Percentiles rank a stretch among this genome's conserved stretches.
Evolutionary conservation across 2,888 invertebrate species (phyloP).

Genomic region (Aporophyla lueneburgensis): DNA sequence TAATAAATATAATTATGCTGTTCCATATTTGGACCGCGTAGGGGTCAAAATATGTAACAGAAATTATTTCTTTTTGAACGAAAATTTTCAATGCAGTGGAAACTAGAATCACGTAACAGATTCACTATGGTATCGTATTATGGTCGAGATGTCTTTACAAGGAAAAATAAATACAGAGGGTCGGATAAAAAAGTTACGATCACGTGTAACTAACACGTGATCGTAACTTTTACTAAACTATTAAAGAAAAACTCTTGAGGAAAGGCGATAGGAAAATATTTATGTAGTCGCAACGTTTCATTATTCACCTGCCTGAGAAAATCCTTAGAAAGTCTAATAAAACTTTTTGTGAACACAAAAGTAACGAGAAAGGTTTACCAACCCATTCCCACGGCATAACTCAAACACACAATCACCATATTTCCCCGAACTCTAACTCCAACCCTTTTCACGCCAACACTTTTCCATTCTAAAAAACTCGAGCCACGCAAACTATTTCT

Average conservation of each 20-base stretch:
- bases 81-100: too few relatives aligned
- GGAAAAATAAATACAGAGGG: neutral
- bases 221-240: neutral
- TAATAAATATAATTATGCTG: too few relatives aligned
- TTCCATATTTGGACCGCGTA: too few relatives aligned
- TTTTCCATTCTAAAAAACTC: slow-evolving; percentile 62
- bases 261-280: neutral
- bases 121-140: too few relatives aligned
- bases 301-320: neutral
- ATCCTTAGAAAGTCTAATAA: neutral
- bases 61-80: too few relatives aligned
- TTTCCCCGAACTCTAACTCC: slow-evolving; percentile 46
- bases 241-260: neutral
- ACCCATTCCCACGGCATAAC: slow-evolving; percentile 1
- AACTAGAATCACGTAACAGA: too few relatives aligned
- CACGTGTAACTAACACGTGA: neutral
- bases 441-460: slow-evolving; percentile 47
- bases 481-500: slow-evolving; percentile 69
- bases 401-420: slow-evolving; percentile 41
- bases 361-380: slow-evolving; percentile 1
- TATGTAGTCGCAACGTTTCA: too few relatives aligned
- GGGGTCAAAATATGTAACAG: too few relatives aligned
- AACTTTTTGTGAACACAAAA: slow-evolving; percentile 24
- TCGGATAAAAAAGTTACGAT: neutral
- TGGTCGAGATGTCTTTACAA: neutral